Conservation (phyloP, 2,888 invertebrate species). For the Hymenopus coronatus region DNA sequence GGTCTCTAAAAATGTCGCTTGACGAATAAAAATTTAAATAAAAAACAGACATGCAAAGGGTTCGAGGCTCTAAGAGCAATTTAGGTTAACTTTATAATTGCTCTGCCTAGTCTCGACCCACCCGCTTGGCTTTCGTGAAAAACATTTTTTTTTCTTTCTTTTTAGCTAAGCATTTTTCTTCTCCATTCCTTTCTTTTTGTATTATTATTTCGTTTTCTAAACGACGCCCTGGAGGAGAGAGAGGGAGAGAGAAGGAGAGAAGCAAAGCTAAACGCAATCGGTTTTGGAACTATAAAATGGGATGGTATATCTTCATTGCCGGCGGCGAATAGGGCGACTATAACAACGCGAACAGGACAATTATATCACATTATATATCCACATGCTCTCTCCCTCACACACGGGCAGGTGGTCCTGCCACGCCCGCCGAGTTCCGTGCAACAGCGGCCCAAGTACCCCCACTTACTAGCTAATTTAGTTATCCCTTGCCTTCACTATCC, state of each 20-base stretch:
- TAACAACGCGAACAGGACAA: conserved; percentile 16
- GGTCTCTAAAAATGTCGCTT: background rate
- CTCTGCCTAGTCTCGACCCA: background rate
- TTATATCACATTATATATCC: conserved; percentile 27
- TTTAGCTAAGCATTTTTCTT: background rate
- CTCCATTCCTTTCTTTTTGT: background rate
- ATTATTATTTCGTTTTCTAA: background rate
- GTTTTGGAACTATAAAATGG: conserved; percentile 1
- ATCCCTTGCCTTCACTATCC: too few species aligned
- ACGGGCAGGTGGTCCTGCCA: conserved; percentile 1
- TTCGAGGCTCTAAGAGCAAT: background rate
- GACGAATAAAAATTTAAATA: background rate
- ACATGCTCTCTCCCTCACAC: conserved; percentile 6
- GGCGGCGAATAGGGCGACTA: background rate
- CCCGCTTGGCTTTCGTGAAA: background rate
- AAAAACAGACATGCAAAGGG: background rate
- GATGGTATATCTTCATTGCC: conserved; percentile 12
- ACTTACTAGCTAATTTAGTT: background rate
- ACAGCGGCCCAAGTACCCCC: background rate
- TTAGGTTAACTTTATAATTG: conserved; percentile 9
- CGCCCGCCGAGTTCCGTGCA: background rate
- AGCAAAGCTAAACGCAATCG: background rate
- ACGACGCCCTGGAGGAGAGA: conserved; percentile 1
- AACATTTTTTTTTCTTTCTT: background rate
- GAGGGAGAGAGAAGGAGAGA: background rate